Evolutionary conservation across 2,888 invertebrate genomes (phyloP), one percentile per base, ranked within the genome.

Genomic region (Euzetes globulus): DNA sequence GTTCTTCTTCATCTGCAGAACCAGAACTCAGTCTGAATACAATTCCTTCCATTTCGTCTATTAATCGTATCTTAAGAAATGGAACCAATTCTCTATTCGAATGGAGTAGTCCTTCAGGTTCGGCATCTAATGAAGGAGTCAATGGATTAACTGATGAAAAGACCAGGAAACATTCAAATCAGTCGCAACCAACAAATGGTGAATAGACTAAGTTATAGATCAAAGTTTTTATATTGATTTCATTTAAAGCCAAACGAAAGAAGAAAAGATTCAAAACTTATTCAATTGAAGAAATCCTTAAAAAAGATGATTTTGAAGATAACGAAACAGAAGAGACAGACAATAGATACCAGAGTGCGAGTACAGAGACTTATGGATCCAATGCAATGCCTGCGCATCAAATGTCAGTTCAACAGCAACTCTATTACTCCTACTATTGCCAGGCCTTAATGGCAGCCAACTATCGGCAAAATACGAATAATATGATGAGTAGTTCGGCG

Each of bases 21-120:
- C 17, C 58, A 13, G 71, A 71, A 17, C 33, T 70, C 1, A 72
- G n/a, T 45, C 19, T 63, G 9, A 72, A 65, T 72, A 17, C 25
- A 75, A 91, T 94, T 79, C 96, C 96, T 0, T 94, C 94, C 11
- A 94, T 96, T 79, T 94, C 94, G 77, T 94, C 94, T 0, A 94
- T 96, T 75, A 96, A 96, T 85, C 86, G 95, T 79, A 95, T 96
- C 80, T 85, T 96, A 58, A 87, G 95, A 17, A 71, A 65, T 17
- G 65, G 65, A 17, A 41, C 65, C n/a, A 65, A 65, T 37, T 37
- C 37, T 15, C 25, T 65, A 1, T n/a, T 65, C n/a, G 65, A 65
- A 1, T 65, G 65, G 65, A 65, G 2, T 6, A 65, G 41, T 19
- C 17, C 33, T 9, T 37, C 65, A 9, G 17, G 19, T 37, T n/a